Conservation (phyloP, 1,140 invertebrate species). For the Prorops nasuta region DNA sequence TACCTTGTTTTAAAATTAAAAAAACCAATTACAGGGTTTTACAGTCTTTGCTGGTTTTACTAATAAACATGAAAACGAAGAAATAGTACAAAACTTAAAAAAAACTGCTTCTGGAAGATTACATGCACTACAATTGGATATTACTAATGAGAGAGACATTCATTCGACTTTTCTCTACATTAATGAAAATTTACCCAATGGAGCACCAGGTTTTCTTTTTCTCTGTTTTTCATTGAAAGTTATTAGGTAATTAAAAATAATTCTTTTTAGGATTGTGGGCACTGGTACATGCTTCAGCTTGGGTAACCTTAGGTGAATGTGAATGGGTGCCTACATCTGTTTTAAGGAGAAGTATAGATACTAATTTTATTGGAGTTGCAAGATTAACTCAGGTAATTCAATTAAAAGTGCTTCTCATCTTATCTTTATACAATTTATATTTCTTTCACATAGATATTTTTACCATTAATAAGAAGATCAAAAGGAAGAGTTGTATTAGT, state of each 20-base stretch:
- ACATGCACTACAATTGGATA: constrained; percentile 72
- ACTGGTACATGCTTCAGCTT: constrained; percentile 85
- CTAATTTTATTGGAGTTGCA: constrained; percentile 75
- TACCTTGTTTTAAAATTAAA: not conserved
- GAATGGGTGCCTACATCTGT: constrained; percentile 81
- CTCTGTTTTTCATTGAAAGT: no score
- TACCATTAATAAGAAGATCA: constrained; percentile 74
- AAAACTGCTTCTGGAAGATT: constrained; percentile 72
- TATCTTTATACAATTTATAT: constrained; percentile 28
- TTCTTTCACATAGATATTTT: constrained; percentile 61
- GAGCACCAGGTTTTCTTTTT: constrained; percentile 67
- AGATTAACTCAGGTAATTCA: constrained; percentile 64
- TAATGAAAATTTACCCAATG: constrained; percentile 73
- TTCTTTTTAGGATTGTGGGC: constrained; percentile 87
- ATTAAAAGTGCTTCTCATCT: constrained; percentile 1
- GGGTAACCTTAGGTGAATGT: constrained; percentile 83
- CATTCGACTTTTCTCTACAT: constrained; percentile 73
- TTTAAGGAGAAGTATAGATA: constrained; percentile 70
- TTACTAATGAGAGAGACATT: constrained; percentile 71
- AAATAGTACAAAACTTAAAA: constrained; percentile 69
- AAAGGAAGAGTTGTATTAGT: constrained; percentile 70
- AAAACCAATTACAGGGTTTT: constrained; percentile 60
- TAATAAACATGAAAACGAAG: constrained; percentile 63
- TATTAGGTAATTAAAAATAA: no score
- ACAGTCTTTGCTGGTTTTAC: constrained; percentile 79